These are phyloP conservation scores for Zonotrichia albicollis DNA, from an alignment of 2,797 vertebrate species.

Conservation along the genomic window DNA sequence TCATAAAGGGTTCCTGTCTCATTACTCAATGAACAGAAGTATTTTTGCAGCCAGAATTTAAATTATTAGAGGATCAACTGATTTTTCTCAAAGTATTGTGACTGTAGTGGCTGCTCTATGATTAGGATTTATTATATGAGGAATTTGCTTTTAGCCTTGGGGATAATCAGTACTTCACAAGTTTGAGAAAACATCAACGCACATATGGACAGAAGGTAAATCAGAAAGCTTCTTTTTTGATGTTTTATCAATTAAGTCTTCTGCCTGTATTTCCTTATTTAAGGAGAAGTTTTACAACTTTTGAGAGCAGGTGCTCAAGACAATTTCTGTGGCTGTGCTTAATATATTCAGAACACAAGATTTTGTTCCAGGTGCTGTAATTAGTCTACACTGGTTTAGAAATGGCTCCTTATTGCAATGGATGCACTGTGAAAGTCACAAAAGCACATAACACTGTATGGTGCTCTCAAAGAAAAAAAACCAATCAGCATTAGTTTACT, in stretches of 20 bases:
- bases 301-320: fast-evolving
- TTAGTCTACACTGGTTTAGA: neutral
- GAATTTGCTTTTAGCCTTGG: neutral
- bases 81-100: neutral
- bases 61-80: neutral
- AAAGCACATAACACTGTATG: neutral
- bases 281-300: neutral
- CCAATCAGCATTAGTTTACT: neutral
- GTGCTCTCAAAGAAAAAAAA: neutral
- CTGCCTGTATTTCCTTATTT: neutral
- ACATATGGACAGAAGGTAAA: neutral
- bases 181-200: neutral
- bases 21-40: neutral
- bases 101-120: neutral
- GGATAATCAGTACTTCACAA: neutral
- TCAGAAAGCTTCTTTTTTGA: neutral
- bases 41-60: neutral
- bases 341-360: neutral
- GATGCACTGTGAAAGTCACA: neutral
- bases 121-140: neutral
- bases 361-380: neutral
- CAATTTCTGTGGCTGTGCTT: neutral
- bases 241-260: neutral
- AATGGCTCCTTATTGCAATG: neutral
- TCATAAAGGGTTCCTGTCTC: neutral